Conservation (phyloP, 1,140 invertebrate species). For the Neocloeon triangulifer region DNA sequence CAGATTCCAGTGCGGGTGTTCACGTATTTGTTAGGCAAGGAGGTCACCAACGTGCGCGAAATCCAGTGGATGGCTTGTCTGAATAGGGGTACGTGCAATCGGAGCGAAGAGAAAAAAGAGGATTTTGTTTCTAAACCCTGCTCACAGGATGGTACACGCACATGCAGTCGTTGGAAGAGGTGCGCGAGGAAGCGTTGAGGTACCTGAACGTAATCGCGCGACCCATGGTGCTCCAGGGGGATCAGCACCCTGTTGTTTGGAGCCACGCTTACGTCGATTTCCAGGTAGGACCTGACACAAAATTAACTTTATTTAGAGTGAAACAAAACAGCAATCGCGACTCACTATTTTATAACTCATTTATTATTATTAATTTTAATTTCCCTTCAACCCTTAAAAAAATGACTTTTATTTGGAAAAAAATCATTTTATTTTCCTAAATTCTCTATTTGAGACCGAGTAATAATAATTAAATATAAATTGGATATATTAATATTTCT, state of each 20-base stretch:
- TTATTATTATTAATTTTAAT: too few relatives aligned
- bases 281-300: conserved; percentile 52
- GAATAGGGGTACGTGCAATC: conserved; percentile 73
- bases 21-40: conserved; percentile 88
- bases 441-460: too few relatives aligned
- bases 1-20: conserved; percentile 76
- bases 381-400: too few relatives aligned
- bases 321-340: too few relatives aligned
- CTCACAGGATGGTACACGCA: conserved; percentile 73
- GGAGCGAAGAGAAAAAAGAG: conserved; percentile 1
- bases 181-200: conserved; percentile 77
- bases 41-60: conserved; percentile 77
- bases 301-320: too few relatives aligned
- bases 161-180: conserved; percentile 79
- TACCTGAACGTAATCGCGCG: conserved; percentile 78
- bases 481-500: too few relatives aligned
- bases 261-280: conserved; percentile 71
- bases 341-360: too few relatives aligned
- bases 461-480: too few relatives aligned
- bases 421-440: too few relatives aligned
- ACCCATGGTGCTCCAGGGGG: conserved; percentile 54
- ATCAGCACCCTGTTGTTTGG: conserved; percentile 63
- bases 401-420: too few relatives aligned
- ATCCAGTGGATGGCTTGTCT: conserved; percentile 89
- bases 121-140: conserved; percentile 10